Evolutionary conservation across 2,797 vertebrate genomes (phyloP), one percentile per base, ranked within the genome.

Genomic region (Diplodus puntazzo): DNA sequence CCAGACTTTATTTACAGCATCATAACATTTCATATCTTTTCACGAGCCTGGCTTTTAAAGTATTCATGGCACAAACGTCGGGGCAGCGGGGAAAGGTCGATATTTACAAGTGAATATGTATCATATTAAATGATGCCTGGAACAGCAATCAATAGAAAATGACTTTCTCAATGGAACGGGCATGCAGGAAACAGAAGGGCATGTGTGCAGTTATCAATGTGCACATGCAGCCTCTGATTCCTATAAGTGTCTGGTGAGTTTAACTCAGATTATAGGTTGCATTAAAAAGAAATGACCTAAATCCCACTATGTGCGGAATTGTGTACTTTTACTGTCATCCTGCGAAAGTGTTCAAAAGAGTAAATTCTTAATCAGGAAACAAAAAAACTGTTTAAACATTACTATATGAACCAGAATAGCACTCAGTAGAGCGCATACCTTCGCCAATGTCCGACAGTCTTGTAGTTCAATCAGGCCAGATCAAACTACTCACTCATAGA

Each of bases 41-140:
- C 73, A 78, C 49, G 21, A 63, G 55, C 71, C 73, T 17, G 39
- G n/a, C 75, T 52, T 77, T 84, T 81, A 82, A 89, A 83, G 87
- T 89, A 86, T 90, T 93, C 89, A 90, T 87, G 84, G 79, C 73
- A 57, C 69, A 65, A 76, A 86, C 61, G 83, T 68, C 57, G 4
- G 48, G 21, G 77, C 79, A 71, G 76, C 79, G 63, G 85, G 70
- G 83, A 80, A 86, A 85, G 75, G 88, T 92, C 90, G 71, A 92
- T 91, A 88, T 91, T 89, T 89, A 87, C 84, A 89, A 92, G 83
- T 90, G 84, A 88, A 81, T 87, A 70, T 86, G 91, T 90, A 92
- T 93, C 88, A 83, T 89, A 92, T 92, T 87, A 91, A 91, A 88
- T 90, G 78, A 88, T 92, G 88, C 89, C 90, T 92, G 90, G 91